Base-by-base conservation (phyloP, 2,797 vertebrate genomes). In the Ctenopoma multispine region DNA sequence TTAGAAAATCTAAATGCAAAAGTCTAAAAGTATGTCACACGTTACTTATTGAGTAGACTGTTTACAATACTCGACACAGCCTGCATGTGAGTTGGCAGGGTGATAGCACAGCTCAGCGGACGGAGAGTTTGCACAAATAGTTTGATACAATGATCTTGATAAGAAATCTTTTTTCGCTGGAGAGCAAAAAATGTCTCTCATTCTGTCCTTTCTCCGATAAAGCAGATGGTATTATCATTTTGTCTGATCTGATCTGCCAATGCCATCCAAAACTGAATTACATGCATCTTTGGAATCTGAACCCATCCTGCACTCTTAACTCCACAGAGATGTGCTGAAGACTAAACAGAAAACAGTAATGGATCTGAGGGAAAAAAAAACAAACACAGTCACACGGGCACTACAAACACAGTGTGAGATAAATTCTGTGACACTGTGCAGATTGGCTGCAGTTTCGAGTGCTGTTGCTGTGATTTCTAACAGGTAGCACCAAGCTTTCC, bases 401-500 rank as follows among this genome's bases (percentile, higher is more conserved):
- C 18, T 6, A 63, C 14, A 81, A 53, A 24, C 24, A 23, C 1
- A 58, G 23, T 7, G 20, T 55, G 23, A 60, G n/a, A 61, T 23
- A 10, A 8, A 11, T 40, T 58, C 27, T 36, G 50, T 71, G 40
- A 55, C 20, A 69, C 29, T 40, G 6, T 5, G 41, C 15, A 46
- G 53, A 59, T 43, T 20, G 40, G 23, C 31, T 69, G 56, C 31
- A 47, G 50, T 63, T n/a, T 58, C 73, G 48, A 29, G 27, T 60
- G 68, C 41, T 79, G 83, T 55, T 59, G 54, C 31, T 73, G 54
- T 13, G 18, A 79, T 63, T 76, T 75, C 77, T 51, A 75, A 82
- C 75, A 77, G 51, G 77, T 74, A 75, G 75, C 49, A 75, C 24
- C 64, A 49, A 75, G 60, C 77, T 77, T 78, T 73, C 38, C 67